A percentile compares a stretch with the other conserved stretches of the same genome.
These are phyloP conservation scores for Lytechinus pictus DNA, from an alignment of 35 echinoderm and acorn worm genomes.

Conservation along the genomic window DNA sequence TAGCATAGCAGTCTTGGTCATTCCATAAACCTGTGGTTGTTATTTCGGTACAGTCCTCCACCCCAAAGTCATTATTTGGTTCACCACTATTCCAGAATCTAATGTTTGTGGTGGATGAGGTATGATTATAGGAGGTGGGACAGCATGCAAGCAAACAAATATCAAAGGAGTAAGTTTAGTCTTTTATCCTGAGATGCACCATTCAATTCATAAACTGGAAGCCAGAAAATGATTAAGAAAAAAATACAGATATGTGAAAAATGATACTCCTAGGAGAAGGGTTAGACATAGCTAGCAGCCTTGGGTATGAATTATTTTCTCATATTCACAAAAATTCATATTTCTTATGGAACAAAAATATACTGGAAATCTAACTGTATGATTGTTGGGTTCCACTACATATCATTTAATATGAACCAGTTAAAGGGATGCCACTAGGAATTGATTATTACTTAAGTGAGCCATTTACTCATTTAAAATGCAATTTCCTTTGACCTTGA, in stretches of 20 bases:
- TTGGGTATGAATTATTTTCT: not conserved
- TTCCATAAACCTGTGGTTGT: conserved; percentile 39
- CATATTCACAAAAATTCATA: no score
- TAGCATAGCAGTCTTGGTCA: conserved; percentile 34
- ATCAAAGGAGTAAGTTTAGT: not conserved
- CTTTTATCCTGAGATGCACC: not conserved
- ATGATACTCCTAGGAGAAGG: not conserved
- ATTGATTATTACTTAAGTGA: no score
- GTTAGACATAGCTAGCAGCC: not conserved
- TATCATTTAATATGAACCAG: no score
- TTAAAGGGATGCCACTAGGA: no score
- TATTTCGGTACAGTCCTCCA: conserved; percentile 52
- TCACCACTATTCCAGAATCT: conserved; percentile 43
- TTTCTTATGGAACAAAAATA: no score
- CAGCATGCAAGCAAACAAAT: not conserved
- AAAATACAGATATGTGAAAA: not conserved
- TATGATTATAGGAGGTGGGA: not conserved
- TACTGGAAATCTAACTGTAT: no score
- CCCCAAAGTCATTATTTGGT: conserved; percentile 37
- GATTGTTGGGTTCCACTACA: no score
- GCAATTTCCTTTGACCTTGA: no score
- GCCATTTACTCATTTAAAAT: no score
- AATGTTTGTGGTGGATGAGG: not conserved
- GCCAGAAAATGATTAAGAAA: not conserved
- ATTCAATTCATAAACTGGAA: not conserved